phyloP scores from a whole-genome alignment of 1,140 invertebrate species.

The Cotesia chilonis region DNA sequence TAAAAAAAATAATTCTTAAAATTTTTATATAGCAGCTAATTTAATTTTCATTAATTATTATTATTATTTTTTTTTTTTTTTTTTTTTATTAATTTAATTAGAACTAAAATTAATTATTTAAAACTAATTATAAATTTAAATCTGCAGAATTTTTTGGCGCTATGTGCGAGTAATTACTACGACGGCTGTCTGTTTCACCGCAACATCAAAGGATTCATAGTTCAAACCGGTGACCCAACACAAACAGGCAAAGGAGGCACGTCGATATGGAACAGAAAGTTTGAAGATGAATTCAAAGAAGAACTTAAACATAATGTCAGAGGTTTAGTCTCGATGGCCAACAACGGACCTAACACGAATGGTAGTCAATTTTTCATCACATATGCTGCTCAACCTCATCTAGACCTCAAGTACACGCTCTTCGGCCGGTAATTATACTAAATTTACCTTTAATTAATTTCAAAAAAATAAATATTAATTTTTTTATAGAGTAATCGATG shows the following conservation, averaged over 20 bases:
- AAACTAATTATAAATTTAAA: not conserved
- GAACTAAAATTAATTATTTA: not conserved
- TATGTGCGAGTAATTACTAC: constrained; percentile 97
- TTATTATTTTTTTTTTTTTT: constrained; percentile 18
- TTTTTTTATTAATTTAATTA: constrained; percentile 12
- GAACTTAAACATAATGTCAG: constrained; percentile 90
- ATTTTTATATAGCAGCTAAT: too few species aligned
- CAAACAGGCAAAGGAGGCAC: constrained; percentile 94
- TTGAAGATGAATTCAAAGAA: constrained; percentile 96
- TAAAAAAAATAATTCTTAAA: too few species aligned
- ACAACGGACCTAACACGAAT: constrained; percentile 98
- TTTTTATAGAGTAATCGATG: constrained; percentile 91
- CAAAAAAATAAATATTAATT: too few species aligned
- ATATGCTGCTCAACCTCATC: constrained; percentile 91
- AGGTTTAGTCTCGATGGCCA: constrained; percentile 97
- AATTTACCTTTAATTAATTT: not conserved
- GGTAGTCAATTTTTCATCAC: constrained; percentile 98
- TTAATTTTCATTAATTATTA: not conserved
- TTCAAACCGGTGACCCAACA: constrained; percentile 95
- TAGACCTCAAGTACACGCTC: constrained; percentile 96
- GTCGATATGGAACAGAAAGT: constrained; percentile 91
- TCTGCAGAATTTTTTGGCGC: constrained; percentile 93
- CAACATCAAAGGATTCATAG: constrained; percentile 98
- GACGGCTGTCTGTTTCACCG: constrained; percentile 93
- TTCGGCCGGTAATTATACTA: constrained; percentile 86